phyloP scores from a whole-genome alignment of 2,888 invertebrate species.

The Trachelus troglodyta region DNA sequence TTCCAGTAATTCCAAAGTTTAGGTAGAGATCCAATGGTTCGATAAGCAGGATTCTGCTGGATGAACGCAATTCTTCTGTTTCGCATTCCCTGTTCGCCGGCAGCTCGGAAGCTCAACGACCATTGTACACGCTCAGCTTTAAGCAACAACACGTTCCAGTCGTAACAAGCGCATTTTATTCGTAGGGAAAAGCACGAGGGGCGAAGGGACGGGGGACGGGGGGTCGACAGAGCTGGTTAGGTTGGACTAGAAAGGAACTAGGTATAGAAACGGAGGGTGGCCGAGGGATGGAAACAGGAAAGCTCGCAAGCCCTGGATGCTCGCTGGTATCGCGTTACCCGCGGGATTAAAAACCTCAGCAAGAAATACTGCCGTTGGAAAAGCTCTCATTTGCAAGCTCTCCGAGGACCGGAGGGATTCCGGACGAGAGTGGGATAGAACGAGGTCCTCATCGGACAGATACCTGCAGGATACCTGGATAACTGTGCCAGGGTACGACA shows the following conservation, averaged over 20 bases:
- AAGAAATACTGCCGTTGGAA: constrained; percentile 56
- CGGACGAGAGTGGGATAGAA: too few relatives aligned
- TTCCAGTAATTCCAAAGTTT: too few relatives aligned
- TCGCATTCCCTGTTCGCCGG: too few relatives aligned
- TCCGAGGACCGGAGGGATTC: too few relatives aligned
- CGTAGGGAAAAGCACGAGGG: constrained; percentile 8
- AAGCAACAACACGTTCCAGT: constrained; percentile 30
- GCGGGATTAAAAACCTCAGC: constrained; percentile 56
- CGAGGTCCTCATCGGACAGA: too few relatives aligned
- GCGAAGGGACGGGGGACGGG: too few relatives aligned
- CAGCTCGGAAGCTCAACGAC: background rate
- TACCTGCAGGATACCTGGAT: too few relatives aligned
- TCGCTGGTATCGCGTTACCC: constrained; percentile 46
- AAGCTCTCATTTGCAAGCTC: constrained; percentile 59
- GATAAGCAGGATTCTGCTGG: too few relatives aligned
- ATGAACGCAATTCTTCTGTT: too few relatives aligned
- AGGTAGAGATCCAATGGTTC: too few relatives aligned
- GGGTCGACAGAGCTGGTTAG: too few relatives aligned
- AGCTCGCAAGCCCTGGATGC: constrained; percentile 32
- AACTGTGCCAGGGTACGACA: too few relatives aligned
- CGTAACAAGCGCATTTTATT: constrained; percentile 28
- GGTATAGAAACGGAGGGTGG: background rate
- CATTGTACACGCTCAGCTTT: constrained; percentile 39
- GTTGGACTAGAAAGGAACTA: background rate
- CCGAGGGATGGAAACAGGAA: background rate